Base-by-base conservation (phyloP, 2,888 invertebrate genomes). In the Barypeithes pellucidus region DNA sequence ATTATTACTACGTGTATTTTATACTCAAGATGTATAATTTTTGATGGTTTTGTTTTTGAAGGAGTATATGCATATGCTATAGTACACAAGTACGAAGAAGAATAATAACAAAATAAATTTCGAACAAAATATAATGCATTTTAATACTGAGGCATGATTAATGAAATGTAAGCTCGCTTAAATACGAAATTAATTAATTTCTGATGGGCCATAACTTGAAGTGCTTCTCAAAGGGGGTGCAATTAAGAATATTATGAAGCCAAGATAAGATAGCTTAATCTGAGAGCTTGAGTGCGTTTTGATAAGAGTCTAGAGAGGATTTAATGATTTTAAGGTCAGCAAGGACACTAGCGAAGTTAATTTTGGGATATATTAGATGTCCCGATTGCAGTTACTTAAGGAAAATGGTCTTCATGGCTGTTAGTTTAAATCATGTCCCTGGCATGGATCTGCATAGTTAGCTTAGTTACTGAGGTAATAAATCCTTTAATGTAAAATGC, bases 221-320 rank as follows among this genome's bases (percentile, higher is more conserved):
- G 60, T 71, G 45, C 59, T 39, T 43, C 36, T 41, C 36, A 60
- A 65, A 66, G 36, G 20, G 45, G 45, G 11, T 60, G 66, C 22
- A 71, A 66, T 71, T 71, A 71, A 65, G 60, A 71, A 71, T 71
- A 60, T 68, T 68, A 47, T 60, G 61, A 60, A 47, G 45, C 60
- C 50, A 20, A 68, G 60, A 60, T 68, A 68, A 68, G 57, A 60
- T 24, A 29, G 29, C 18, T 47, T 45, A 62, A 62, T 65, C 43
- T 12, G n/a, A 20, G 29, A 22, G 14, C 52, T 29, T 24, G 12
- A 22, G 22, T 50, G 11, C 29, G 52, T 52, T 52, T 29, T 52
- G 52, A 52, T 52, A 52, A 52, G 52, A 52, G 29, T 12, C 29
- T 12, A 22, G 14, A 52, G 22, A 52, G 52, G 29, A 52, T 52